A percentile compares a stretch with the other conserved stretches of the same genome.
phyloP scores from a whole-genome alignment of 2,888 invertebrate genomes.

The Melanargia galathea region DNA sequence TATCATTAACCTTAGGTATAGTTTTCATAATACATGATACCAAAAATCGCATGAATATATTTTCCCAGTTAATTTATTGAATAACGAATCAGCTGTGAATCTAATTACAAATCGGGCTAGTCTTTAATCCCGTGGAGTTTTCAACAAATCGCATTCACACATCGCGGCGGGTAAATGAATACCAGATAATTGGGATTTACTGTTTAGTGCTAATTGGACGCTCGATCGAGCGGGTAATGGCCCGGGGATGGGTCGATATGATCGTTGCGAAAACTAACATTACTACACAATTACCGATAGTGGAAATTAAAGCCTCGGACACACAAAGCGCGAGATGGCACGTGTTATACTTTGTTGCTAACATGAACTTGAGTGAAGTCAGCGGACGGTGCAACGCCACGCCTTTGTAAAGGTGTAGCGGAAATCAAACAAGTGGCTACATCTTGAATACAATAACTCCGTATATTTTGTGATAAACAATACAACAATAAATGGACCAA shows the following conservation, averaged over 20 bases:
- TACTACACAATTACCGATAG: constrained; percentile 4
- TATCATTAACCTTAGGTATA: too few species aligned
- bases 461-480: too few species aligned
- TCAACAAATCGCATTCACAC: constrained; percentile 8
- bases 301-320: not conserved
- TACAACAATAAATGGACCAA: too few species aligned
- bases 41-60: too few species aligned
- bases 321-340: too few species aligned
- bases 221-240: not conserved
- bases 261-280: constrained; percentile 1
- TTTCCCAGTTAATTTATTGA: not conserved
- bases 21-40: too few species aligned
- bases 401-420: too few species aligned
- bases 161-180: constrained; percentile 1
- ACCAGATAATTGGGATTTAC: constrained; percentile 11
- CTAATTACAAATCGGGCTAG: not conserved
- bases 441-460: too few species aligned
- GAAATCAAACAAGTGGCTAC: too few species aligned
- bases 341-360: too few species aligned
- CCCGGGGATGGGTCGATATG: not conserved
- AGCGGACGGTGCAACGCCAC: too few species aligned
- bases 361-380: too few species aligned
- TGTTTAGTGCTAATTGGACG: constrained; percentile 12
- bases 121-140: not conserved
- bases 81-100: not conserved